Conservation (phyloP, 2,797 vertebrate genomes). For the Hydrophis major region DNA sequence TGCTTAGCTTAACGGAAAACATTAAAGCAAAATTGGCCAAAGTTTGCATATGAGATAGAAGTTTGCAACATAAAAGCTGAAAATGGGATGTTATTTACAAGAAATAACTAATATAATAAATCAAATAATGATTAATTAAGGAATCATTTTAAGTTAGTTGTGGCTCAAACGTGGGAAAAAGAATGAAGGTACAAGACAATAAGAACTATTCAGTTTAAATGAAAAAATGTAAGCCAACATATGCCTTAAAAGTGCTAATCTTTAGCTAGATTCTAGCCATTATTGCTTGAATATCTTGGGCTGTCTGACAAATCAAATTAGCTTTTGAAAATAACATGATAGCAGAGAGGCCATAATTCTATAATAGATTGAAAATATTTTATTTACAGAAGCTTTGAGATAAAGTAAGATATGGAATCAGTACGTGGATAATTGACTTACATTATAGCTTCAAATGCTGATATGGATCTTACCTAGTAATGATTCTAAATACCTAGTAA, state of each 20-base stretch:
- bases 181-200: background rate
- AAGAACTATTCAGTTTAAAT: background rate
- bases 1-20: slow-evolving; percentile 13
- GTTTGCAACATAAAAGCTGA: background rate
- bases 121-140: background rate
- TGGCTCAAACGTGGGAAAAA: background rate
- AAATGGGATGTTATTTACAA: background rate
- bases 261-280: background rate
- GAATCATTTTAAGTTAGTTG: background rate
- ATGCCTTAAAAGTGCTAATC: background rate
- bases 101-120: background rate
- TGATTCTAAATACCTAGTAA: background rate
- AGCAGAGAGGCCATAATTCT: background rate
- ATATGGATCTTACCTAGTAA: too few species aligned
- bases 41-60: background rate
- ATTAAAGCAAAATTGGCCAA: slow-evolving; percentile 13
- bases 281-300: background rate
- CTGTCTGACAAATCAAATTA: background rate
- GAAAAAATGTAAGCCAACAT: background rate
- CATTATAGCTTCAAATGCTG: background rate
- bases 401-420: background rate
- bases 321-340: background rate
- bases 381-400: background rate
- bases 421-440: background rate
- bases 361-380: background rate